phyloP scores from a whole-genome alignment of 2,888 invertebrate genomes.

The Trachelus troglodyta region DNA sequence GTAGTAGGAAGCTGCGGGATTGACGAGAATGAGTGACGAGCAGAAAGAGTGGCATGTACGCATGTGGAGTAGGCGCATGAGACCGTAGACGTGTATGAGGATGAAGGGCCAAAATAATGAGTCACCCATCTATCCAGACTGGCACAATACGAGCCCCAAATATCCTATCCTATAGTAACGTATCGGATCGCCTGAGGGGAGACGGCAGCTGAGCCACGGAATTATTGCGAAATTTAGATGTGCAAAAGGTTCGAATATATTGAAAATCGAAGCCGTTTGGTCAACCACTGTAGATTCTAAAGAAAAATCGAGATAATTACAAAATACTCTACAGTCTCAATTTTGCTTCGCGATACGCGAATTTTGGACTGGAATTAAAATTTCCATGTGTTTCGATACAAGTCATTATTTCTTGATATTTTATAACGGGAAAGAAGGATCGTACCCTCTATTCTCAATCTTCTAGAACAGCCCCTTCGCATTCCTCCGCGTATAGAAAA shows the following conservation, averaged over 20 bases:
- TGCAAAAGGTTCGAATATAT: constrained; percentile 36
- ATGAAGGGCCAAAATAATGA: constrained; percentile 54
- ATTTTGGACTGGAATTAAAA: neutral
- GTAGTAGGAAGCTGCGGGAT: neutral
- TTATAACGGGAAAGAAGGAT: neutral
- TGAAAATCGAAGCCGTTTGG: constrained; percentile 26
- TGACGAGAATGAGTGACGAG: neutral
- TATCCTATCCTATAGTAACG: constrained; percentile 31
- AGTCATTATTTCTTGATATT: neutral
- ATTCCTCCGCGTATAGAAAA: neutral
- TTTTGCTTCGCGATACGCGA: neutral
- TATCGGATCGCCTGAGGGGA: constrained; percentile 5
- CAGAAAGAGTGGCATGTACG: neutral
- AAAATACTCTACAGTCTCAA: neutral
- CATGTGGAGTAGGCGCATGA: neutral
- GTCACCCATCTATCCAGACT: constrained; percentile 50
- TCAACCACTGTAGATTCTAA: constrained; percentile 9
- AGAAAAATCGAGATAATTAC: constrained; percentile 14
- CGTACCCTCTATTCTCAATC: neutral
- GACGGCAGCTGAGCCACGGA: constrained; percentile 15
- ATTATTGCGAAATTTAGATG: constrained; percentile 40
- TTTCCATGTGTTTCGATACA: neutral
- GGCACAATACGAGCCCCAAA: constrained; percentile 37
- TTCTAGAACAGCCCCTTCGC: neutral
- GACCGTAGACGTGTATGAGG: neutral